These are phyloP conservation scores for Decapterus maruadsi DNA, from an alignment of 2,797 vertebrate species.

Conservation along the genomic window DNA sequence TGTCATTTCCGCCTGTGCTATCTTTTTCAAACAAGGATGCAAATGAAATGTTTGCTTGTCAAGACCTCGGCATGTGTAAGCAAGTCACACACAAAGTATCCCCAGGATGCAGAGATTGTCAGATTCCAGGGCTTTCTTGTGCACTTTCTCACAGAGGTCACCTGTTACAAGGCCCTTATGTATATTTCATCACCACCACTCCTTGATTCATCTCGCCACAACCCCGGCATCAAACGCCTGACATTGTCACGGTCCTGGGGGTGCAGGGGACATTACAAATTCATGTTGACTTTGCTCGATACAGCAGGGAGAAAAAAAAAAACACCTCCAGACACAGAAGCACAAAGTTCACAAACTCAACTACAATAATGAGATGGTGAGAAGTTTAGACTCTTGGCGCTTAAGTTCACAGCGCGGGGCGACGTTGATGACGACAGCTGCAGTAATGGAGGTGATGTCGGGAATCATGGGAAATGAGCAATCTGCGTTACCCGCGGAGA, in stretches of 20 bases:
- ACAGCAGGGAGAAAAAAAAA: constrained; percentile 40
- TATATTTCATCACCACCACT: constrained; percentile 77
- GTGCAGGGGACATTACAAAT: constrained; percentile 71
- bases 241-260: constrained; percentile 74
- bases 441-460: constrained; percentile 22
- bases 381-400: constrained; percentile 35
- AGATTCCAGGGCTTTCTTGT: constrained; percentile 4
- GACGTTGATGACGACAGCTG: constrained; percentile 18
- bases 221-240: constrained; percentile 71
- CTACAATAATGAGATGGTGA: constrained; percentile 43
- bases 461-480: constrained; percentile 50
- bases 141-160: constrained; percentile 60
- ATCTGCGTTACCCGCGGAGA: constrained; percentile 50
- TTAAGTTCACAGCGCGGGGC: background rate
- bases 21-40: constrained; percentile 26
- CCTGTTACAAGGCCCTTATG: constrained; percentile 66
- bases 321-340: constrained; percentile 53
- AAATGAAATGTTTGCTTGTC: constrained; percentile 33
- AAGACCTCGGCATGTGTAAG: constrained; percentile 1
- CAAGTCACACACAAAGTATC: constrained; percentile 5
- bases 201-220: constrained; percentile 71
- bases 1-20: constrained; percentile 30
- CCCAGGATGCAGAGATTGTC: constrained; percentile 9
- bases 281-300: constrained; percentile 75
- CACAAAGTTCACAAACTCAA: constrained; percentile 31